Evolutionary conservation across 2,113 vertebrate genomes (phyloP).

Genomic region (Hiodon alosoides): DNA sequence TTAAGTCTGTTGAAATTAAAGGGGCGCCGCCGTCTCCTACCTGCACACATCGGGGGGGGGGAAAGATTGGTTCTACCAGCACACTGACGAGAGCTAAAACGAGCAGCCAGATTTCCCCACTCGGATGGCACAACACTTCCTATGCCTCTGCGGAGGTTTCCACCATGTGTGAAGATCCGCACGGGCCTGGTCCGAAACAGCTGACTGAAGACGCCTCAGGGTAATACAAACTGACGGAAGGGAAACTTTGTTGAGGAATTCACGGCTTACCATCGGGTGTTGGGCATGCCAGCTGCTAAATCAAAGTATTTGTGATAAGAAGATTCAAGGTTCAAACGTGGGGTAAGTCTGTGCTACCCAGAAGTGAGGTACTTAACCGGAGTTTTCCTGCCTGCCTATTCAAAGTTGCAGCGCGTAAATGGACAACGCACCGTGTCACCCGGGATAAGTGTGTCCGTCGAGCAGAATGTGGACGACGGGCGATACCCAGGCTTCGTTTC

Average conservation of each 20-base stretch:
- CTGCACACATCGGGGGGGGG: not conserved
- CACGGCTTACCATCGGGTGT: not conserved
- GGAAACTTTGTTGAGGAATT: not conserved
- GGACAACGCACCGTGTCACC: no score
- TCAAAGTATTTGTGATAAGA: not conserved
- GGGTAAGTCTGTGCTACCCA: not conserved
- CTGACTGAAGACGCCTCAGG: not conserved
- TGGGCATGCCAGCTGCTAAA: not conserved
- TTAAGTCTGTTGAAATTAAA: slow-evolving; percentile 12
- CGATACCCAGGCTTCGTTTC: no score
- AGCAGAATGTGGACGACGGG: no score
- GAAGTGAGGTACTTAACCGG: not conserved
- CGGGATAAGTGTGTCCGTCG: no score
- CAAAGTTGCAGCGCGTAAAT: no score
- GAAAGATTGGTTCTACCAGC: not conserved
- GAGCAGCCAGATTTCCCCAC: no score
- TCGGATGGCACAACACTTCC: no score
- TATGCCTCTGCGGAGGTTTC: no score
- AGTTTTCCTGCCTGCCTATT: no score
- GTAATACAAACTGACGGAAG: not conserved
- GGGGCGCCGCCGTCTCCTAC: not conserved
- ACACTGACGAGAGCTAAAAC: not conserved
- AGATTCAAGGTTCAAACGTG: no score
- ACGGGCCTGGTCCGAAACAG: no score
- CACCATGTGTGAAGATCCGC: no score